Evolutionary conservation across 2,797 vertebrate genomes (phyloP), one percentile per base, ranked within the genome.

Genomic region (Danio aesculapii): DNA sequence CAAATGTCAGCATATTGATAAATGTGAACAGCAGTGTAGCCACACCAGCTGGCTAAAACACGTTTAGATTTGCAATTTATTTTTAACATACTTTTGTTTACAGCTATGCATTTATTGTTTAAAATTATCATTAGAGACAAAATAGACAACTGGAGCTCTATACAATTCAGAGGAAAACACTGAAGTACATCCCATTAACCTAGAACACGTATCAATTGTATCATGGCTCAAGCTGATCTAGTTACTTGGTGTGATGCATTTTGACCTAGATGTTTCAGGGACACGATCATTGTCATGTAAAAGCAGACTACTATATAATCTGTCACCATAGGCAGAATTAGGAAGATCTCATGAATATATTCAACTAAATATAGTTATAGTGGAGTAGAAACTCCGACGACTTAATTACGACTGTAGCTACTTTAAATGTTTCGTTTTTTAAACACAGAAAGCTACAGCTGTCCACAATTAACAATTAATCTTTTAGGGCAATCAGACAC

Each of bases 401-500:
- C 3, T 47, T 6, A 3, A 30, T 30, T 30, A 46, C 46, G 12
- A 21, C 55, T 58, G 53, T 43, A 12, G 43, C 12, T 14, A 55
- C 39, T 55, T 14, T 16, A 10, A 44, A 72, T 73, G 1, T 46
- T 21, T 16, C 57, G 30, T 49, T 70, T 50, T n/a, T 43, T 39
- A 9, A 21, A 66, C 44, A 64, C 41, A 55, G 17, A 57, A 47
- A 30, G 9, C 11, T 58, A 44, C 62, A 67, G 53, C 62, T 63
- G 70, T 47, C 62, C 70, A 66, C 47, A 75, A 74, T 81, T 66
- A 67, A 46, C 64, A 21, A 49, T 59, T 81, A 81, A 81, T 81
- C 53, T 57, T 11, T 58, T 74, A 49, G 57, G 19, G 44, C 19
- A 61, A 39, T 74, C 21, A 39, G 13, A 59, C 12, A 49, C 13